These are phyloP conservation scores for Trichogramma evanescens DNA, from an alignment of 2,888 invertebrate species.

Conservation along the genomic window DNA sequence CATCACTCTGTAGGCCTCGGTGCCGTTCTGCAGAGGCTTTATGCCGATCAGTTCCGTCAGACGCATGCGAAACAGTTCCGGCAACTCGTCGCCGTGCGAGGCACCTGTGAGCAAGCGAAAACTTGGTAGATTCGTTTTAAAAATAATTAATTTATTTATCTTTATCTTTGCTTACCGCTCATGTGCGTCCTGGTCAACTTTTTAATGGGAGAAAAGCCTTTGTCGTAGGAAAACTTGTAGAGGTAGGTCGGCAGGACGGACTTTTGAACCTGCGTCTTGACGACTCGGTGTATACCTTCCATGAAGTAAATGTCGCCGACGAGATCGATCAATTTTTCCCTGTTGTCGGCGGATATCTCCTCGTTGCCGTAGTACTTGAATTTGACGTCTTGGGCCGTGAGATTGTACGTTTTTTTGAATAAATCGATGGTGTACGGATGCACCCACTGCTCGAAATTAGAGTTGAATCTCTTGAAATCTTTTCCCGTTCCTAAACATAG, in stretches of 20 bases:
- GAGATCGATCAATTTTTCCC: conserved; percentile 23
- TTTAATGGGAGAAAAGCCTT: neutral
- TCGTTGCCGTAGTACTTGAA: conserved; percentile 29
- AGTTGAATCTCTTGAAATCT: too few species aligned
- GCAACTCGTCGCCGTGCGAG: too few species aligned
- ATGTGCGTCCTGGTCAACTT: too few species aligned
- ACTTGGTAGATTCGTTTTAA: too few species aligned
- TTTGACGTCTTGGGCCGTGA: conserved; percentile 26
- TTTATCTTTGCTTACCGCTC: too few species aligned
- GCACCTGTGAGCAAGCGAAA: too few species aligned
- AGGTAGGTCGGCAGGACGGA: conserved; percentile 29
- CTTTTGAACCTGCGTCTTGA: conserved; percentile 25
- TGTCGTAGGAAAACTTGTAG: conserved; percentile 34
- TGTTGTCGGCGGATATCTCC: conserved; percentile 18
- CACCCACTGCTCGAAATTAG: too few species aligned
- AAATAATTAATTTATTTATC: too few species aligned
- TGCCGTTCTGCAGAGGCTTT: too few species aligned
- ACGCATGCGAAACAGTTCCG: too few species aligned
- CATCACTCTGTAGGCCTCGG: too few species aligned
- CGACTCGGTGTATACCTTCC: conserved; percentile 27
- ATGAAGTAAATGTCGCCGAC: conserved; percentile 27
- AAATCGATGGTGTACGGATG: neutral
- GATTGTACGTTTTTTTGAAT: conserved; percentile 7
- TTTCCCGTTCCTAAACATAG: neutral
- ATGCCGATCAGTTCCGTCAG: too few species aligned